Percentiles rank a stretch among this genome's conserved stretches.
Evolutionary conservation across 2,113 vertebrate genomes (phyloP).

Genomic region (Boleophthalmus pectinirostris): DNA sequence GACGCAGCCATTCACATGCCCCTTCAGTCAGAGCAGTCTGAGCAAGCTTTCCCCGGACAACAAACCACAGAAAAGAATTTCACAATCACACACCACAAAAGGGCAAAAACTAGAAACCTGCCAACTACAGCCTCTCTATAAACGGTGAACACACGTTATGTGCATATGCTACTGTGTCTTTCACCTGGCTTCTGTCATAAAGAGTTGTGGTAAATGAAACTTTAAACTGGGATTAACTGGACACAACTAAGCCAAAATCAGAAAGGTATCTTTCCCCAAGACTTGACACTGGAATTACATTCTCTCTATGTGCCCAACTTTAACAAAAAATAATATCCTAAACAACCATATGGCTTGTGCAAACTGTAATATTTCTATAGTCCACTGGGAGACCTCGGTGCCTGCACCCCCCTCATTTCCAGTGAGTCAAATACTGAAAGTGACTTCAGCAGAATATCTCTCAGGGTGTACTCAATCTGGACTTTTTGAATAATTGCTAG

Average conservation of each 20-base stretch:
- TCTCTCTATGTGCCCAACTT: conserved; percentile 9
- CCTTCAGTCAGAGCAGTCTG: conserved; percentile 49
- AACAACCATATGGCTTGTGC: conserved; percentile 40
- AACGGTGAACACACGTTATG: conserved; percentile 36
- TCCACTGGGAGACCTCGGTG: conserved; percentile 29
- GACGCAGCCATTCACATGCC: conserved; percentile 54
- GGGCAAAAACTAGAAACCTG: conserved; percentile 60
- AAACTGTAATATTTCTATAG: too few relatives aligned
- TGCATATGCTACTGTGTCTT: conserved; percentile 21
- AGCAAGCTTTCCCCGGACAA: conserved; percentile 37
- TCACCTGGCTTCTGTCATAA: conserved; percentile 44
- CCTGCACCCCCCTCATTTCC: neutral
- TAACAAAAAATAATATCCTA: conserved; percentile 33
- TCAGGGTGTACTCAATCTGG: too few relatives aligned
- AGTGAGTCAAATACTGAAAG: neutral
- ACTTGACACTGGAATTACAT: conserved; percentile 11
- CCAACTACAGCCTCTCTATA: conserved; percentile 57
- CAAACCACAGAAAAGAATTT: conserved; percentile 69
- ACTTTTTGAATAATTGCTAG: too few relatives aligned
- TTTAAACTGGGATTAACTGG: conserved; percentile 9
- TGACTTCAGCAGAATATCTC: neutral
- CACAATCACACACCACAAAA: conserved; percentile 65
- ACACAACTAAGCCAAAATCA: neutral
- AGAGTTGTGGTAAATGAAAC: conserved; percentile 19
- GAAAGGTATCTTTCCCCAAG: conserved; percentile 1